Evolutionary conservation across 2,113 vertebrate genomes (phyloP).

Genomic region (Herpailurus yagouaroundi): DNA sequence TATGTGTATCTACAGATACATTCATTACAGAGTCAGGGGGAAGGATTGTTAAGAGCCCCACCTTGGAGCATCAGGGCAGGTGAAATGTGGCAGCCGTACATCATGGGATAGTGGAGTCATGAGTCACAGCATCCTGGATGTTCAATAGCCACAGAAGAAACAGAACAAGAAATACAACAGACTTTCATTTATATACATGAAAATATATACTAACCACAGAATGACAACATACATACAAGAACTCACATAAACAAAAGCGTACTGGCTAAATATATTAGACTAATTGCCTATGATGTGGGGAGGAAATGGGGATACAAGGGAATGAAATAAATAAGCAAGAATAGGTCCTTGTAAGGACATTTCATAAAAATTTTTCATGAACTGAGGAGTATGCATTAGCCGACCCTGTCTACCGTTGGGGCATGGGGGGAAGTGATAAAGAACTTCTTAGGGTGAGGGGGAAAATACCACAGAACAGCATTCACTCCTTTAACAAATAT

Average conservation of each 20-base stretch:
- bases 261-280: not conserved
- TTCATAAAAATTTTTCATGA: not conserved
- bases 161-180: not conserved
- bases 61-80: not conserved
- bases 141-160: not conserved
- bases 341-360: not conserved
- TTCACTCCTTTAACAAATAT: conserved; percentile 23
- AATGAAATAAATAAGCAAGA: not conserved
- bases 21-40: not conserved
- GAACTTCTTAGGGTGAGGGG: not conserved
- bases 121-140: accelerated
- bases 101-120: not conserved
- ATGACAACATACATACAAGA: not conserved
- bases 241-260: not conserved
- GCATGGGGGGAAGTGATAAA: not conserved
- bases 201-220: not conserved
- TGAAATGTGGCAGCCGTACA: not conserved
- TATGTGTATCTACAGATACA: not conserved
- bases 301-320: not conserved
- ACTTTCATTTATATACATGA: not conserved
- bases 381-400: not conserved
- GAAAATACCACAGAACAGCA: not conserved
- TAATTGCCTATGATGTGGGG: not conserved
- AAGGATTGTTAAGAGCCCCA: not conserved
- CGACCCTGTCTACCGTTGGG: not conserved